These are phyloP conservation scores for Anoplolepis gracilipes DNA, from an alignment of 1,140 invertebrate species.

Conservation along the genomic window DNA sequence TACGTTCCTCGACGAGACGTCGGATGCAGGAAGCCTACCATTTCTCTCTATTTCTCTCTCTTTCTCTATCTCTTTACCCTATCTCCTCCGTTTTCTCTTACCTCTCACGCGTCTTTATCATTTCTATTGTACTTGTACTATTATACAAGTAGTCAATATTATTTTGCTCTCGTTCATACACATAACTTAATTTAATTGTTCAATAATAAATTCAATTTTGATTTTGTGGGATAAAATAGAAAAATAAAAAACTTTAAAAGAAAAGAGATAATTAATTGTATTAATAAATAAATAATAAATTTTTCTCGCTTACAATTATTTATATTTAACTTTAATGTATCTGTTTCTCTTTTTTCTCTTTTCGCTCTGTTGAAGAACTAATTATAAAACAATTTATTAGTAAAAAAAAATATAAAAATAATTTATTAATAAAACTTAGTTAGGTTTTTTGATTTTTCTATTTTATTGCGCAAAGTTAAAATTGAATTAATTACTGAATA, in stretches of 20 bases:
- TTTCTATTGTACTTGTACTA: not conserved
- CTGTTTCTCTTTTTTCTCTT: no score
- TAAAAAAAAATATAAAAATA: not conserved
- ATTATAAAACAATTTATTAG: no score
- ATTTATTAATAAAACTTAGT: not conserved
- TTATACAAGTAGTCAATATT: no score
- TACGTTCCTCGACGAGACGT: conserved; percentile 82
- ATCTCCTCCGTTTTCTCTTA: conserved; percentile 14
- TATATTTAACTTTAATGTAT: not conserved
- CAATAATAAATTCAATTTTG: conserved; percentile 23
- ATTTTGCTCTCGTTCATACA: not conserved
- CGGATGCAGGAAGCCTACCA: conserved; percentile 84
- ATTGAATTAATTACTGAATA: conserved; percentile 13
- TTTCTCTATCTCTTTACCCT: conserved; percentile 62
- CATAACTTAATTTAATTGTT: conserved; percentile 6
- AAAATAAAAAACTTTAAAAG: not conserved
- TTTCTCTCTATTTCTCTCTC: conserved; percentile 74
- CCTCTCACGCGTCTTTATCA: conserved; percentile 56
- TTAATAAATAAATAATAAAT: not conserved
- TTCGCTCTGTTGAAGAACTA: not conserved
- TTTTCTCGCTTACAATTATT: not conserved
- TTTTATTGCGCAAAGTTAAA: not conserved
- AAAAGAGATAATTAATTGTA: not conserved
- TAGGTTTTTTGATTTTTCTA: not conserved
- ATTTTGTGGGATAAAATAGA: not conserved